Evolutionary conservation across 2,797 vertebrate genomes (phyloP), one percentile per base, ranked within the genome.

Genomic region (Smutsia gigantea): DNA sequence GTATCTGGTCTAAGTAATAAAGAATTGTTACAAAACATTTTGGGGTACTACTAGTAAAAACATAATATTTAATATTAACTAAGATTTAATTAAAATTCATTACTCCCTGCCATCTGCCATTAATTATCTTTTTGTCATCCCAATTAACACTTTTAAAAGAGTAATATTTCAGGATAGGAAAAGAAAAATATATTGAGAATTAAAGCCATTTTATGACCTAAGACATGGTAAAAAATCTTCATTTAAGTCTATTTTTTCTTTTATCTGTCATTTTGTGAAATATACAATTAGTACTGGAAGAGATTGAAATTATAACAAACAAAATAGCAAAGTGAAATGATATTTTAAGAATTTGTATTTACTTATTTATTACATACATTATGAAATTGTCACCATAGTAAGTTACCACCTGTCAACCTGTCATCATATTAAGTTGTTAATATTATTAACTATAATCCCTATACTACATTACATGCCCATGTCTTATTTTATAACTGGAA

Each of bases 1-100:
- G n/a, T 57, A 84, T 93, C 83, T 46, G 96, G 86, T 77, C 53
- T 87, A 19, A 93, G 14, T 92, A 93, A 90, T 94, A 94, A 46
- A 92, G n/a, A 87, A 90, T 71, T 39, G 25, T 97, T 88, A 85
- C 19, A 93, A 92, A 85, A 85, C 95, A 89, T 85, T 87, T 98
- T 93, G 92, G 90, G 72, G 31, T 93, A 97, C 34, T n/a, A 63
- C 7, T 74, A 55, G 25, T 72, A 82, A 95, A 66, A 51, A 37
- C 23, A 71, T 82, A 86, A 31, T 46, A 42, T 85, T 59, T 78
- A 82, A 75, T 82, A 31, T 68, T 66, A 51, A 37, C 27, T 72
- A 82, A 31, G 42, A 57, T 72, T 59, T 72, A 74, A 77, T 86
- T 93, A 51, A 96, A 77, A 94, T 57, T 53, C 63, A 86, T 86